A percentile compares a stretch with the other conserved stretches of the same genome.
Conservation (phyloP, 2,113 vertebrate genomes). For the Percina caprodes region DNA sequence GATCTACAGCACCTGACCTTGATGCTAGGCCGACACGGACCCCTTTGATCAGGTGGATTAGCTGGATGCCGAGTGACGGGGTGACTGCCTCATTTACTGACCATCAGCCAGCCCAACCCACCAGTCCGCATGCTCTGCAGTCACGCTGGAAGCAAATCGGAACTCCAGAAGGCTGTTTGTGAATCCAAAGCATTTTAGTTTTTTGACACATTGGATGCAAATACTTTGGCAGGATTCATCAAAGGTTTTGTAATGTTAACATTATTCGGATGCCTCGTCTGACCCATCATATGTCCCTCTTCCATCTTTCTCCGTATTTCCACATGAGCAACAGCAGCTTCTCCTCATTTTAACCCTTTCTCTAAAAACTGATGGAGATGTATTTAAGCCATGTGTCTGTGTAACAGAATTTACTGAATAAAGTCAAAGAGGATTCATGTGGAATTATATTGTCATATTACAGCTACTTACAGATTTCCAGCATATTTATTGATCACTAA, state of each 20-base stretch:
- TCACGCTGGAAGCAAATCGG: conserved; percentile 55
- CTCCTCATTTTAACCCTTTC: conserved; percentile 38
- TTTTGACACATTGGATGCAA: conserved; percentile 6
- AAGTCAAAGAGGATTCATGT: conserved; percentile 22
- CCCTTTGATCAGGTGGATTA: conserved; percentile 80
- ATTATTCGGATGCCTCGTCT: neutral
- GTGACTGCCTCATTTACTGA: conserved; percentile 63
- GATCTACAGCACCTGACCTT: conserved; percentile 54
- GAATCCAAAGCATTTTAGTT: conserved; percentile 23
- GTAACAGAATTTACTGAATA: conserved; percentile 13
- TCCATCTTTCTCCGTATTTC: neutral
- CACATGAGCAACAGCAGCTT: conserved; percentile 14
- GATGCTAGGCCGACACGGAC: conserved; percentile 41
- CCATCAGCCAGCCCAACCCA: conserved; percentile 30
- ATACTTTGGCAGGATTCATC: conserved; percentile 14
- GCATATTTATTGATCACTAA: neutral
- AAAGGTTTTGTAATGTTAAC: conserved; percentile 4
- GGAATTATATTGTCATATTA: neutral
- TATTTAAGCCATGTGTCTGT: conserved; percentile 5
- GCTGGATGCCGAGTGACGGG: conserved; percentile 46
- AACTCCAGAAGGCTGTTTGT: conserved; percentile 32
- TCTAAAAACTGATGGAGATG: neutral
- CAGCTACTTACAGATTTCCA: neutral
- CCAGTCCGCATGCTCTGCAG: conserved; percentile 3
- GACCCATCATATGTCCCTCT: conserved; percentile 20